Conservation (phyloP, 1,140 invertebrate species). For the Neodiprion fabricii region DNA sequence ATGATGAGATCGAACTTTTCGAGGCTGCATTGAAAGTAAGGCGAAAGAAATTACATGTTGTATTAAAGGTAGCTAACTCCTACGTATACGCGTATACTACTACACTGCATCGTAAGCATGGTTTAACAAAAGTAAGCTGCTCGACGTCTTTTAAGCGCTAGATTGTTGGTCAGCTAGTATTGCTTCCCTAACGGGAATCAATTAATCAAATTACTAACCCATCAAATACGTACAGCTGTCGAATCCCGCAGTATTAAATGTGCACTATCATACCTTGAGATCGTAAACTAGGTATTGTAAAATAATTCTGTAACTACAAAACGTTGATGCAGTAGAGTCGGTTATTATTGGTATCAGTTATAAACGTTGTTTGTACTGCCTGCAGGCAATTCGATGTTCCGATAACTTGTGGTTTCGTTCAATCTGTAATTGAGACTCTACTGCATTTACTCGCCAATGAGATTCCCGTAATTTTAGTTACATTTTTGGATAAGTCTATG, state of each 20-base stretch:
- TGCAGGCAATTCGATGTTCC: too few relatives aligned
- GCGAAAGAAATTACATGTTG: background rate
- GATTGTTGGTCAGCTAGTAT: too few relatives aligned
- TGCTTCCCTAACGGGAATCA: background rate
- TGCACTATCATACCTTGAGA: background rate
- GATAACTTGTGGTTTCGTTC: too few relatives aligned
- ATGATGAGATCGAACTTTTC: background rate
- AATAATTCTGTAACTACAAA: background rate
- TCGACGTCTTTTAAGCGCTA: slow-evolving; percentile 31
- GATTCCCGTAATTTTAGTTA: too few relatives aligned
- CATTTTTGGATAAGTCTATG: too few relatives aligned
- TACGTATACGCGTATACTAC: background rate
- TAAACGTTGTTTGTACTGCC: too few relatives aligned
- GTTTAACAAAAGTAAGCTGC: slow-evolving; percentile 45
- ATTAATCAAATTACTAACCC: background rate
- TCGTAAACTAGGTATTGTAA: too few relatives aligned
- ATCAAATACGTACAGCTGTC: background rate
- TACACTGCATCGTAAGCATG: slow-evolving; percentile 38
- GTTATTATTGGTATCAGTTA: too few relatives aligned
- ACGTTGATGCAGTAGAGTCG: too few relatives aligned
- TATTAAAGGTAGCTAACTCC: background rate
- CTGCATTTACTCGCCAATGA: too few relatives aligned
- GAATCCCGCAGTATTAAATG: background rate
- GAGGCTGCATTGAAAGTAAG: background rate
- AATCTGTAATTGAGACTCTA: too few relatives aligned